These are phyloP conservation scores for Parauchenoglanis ngamensis DNA, from an alignment of 2,797 vertebrate genomes.

Conservation along the genomic window DNA sequence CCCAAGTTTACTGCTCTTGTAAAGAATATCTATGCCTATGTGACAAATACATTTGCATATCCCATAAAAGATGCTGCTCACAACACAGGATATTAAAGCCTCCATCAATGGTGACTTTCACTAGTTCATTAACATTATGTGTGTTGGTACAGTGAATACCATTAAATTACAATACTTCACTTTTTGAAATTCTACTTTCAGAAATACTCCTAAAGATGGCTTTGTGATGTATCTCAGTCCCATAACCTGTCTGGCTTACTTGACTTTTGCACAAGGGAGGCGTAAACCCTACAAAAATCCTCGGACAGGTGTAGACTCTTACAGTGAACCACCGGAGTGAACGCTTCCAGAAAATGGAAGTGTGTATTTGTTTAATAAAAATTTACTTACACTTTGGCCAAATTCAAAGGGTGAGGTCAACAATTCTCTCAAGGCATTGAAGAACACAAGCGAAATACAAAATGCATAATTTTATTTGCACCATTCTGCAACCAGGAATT, in stretches of 20 bases:
- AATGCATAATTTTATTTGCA: constrained; percentile 64
- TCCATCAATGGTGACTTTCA: background rate
- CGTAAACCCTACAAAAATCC: background rate
- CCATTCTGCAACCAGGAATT: constrained; percentile 35
- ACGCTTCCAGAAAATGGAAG: background rate
- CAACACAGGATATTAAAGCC: background rate
- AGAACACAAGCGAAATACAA: constrained; percentile 57
- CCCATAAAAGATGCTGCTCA: background rate
- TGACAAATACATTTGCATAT: background rate
- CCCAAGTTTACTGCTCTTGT: background rate
- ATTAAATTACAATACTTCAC: background rate
- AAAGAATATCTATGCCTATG: background rate
- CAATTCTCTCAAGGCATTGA: background rate
- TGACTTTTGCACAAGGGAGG: background rate
- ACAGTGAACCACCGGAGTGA: background rate
- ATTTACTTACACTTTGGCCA: too few relatives aligned
- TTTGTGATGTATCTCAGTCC: background rate
- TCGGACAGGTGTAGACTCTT: background rate
- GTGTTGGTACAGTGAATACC: background rate
- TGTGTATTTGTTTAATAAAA: too few relatives aligned
- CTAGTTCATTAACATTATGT: background rate
- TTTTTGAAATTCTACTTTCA: background rate
- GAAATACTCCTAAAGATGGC: background rate
- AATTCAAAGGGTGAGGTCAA: too few relatives aligned
- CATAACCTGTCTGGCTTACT: background rate